Base-by-base conservation (phyloP, 1,140 invertebrate species). In the Druon quercuslanigerum region DNA sequence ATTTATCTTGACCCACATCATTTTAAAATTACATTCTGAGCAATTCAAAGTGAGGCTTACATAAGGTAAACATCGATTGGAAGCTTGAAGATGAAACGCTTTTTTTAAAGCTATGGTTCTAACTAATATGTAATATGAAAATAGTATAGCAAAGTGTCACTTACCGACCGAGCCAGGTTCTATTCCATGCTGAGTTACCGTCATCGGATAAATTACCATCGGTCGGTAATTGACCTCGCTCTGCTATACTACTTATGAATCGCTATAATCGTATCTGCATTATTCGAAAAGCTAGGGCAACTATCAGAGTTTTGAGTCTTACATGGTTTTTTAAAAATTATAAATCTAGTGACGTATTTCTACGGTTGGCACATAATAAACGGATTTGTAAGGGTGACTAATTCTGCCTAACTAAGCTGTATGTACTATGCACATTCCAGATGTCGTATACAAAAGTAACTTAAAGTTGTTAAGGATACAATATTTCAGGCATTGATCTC, bases 1-100 rank as follows among this genome's bases (percentile, higher is more conserved):
- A 76, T 84, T 76, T 78, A 74, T 20, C 71, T 54, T 17, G 25
- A 76, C 66, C 51, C 46, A 57, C 17, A 57, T 75, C 17, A 66
- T 66, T 66, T n/a, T n/a, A n/a, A 40, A 66, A 66, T 76, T 84
- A 73, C 6, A 17, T 56, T 66, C 60, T 66, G 60, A 66, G 60
- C 60, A 66, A 66, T 66, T 66, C 40, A 33, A 40, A 66, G 40
- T 12, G 20, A 56, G 9, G 13, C 54, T 6, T 8, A 3, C 0
- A 46, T 7, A 46, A 46, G 7, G 19, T 56, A 8, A 19, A n/a
- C n/a, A 8, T n/a, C 9, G 16, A 14, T 56, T 56, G 19, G 54
- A 56, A 56, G 54, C 54, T 56, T 19, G 54, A 56, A 19, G 14
- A 13, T 19, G 1, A 56, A 19, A 56, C 54, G 14, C n/a, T n/a